Evolutionary conservation across 1,140 invertebrate species (phyloP).

Genomic region (Drosophila tsacasi): DNA sequence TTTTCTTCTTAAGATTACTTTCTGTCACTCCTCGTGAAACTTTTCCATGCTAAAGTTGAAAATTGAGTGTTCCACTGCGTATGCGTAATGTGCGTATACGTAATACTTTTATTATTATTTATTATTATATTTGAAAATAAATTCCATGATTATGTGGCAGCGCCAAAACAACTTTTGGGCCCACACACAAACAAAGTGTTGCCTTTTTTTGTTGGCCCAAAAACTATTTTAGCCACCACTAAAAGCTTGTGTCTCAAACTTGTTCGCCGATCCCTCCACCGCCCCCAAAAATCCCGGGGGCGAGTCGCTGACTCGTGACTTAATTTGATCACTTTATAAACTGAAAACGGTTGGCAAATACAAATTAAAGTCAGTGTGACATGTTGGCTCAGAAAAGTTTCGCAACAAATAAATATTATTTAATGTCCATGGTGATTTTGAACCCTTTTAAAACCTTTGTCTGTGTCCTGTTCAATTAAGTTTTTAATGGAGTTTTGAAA

Average conservation of each 20-base stretch:
- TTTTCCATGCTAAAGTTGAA: conserved; percentile 47
- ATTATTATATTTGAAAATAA: conserved; percentile 27
- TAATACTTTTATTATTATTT: no score
- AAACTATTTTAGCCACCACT: conserved; percentile 32
- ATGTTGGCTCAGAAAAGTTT: conserved; percentile 8
- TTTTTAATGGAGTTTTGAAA: background rate
- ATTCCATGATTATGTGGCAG: conserved; percentile 29
- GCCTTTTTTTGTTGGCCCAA: conserved; percentile 1
- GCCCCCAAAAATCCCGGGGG: background rate
- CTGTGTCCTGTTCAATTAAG: background rate
- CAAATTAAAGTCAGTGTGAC: conserved; percentile 9
- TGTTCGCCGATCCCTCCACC: conserved; percentile 3
- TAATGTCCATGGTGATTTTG: background rate
- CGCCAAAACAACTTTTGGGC: conserved; percentile 11
- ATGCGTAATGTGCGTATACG: conserved; percentile 19
- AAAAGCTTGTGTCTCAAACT: conserved; percentile 32
- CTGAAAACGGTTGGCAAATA: conserved; percentile 1
- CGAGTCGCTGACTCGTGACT: conserved; percentile 9
- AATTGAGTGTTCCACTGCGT: conserved; percentile 50
- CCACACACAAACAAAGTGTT: conserved; percentile 11
- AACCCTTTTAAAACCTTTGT: background rate
- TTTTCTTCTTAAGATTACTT: conserved; percentile 1
- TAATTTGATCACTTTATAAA: conserved; percentile 41
- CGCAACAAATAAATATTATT: background rate
- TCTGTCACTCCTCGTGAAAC: conserved; percentile 6